phyloP scores from a whole-genome alignment of 2,113 vertebrate species.

The Calidris pugnax region DNA sequence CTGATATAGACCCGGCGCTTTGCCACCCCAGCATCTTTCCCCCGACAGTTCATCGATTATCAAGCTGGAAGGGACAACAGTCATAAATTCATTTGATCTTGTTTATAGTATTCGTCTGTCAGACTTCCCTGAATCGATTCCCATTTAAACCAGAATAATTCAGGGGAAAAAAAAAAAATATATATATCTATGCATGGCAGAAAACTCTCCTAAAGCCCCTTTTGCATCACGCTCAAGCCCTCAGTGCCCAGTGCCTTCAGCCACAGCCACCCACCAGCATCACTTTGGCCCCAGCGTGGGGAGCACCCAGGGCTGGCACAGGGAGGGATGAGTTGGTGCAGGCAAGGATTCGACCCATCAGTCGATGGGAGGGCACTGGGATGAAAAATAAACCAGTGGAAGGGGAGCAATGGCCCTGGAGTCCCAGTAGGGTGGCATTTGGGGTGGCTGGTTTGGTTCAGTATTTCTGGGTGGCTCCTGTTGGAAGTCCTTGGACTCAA shows the following conservation, averaged over 20 bases:
- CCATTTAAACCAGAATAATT: background rate
- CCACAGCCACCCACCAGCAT: background rate
- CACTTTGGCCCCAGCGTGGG: rapidly evolving
- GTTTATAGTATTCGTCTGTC: background rate
- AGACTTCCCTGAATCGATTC: conserved; percentile 3
- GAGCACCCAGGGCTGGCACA: background rate
- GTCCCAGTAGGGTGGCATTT: rapidly evolving
- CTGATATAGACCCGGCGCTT: background rate
- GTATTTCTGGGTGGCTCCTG: too few relatives aligned
- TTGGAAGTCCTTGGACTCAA: background rate
- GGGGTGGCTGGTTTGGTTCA: background rate
- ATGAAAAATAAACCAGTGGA: rapidly evolving
- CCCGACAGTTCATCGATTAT: conserved; percentile 5
- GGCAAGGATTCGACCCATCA: background rate
- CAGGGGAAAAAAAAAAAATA: too few relatives aligned
- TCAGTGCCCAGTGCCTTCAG: rapidly evolving
- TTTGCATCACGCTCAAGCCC: background rate
- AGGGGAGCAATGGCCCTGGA: background rate
- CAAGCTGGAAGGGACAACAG: conserved; percentile 2
- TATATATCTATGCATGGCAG: background rate
- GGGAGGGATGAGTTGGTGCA: background rate
- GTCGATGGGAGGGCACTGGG: background rate
- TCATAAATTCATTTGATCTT: conserved; percentile 34
- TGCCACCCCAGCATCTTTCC: background rate
- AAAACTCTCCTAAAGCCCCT: background rate